Evolutionary conservation across 2,113 vertebrate genomes (phyloP).

Genomic region (Ophthalmolycus amberensis): DNA sequence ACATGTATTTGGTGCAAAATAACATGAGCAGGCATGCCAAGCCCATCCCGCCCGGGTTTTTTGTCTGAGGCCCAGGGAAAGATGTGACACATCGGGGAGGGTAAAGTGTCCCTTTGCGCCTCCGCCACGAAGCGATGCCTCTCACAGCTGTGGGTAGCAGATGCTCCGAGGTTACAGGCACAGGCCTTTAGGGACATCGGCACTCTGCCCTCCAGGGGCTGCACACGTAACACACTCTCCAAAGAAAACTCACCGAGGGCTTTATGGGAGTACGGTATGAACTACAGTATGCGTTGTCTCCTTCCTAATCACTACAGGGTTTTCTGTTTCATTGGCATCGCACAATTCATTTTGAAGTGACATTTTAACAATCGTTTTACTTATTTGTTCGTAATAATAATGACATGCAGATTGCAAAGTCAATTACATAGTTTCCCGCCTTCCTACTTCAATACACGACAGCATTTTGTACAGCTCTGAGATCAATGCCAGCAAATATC

Average conservation of each 20-base stretch:
- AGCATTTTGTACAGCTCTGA: neutral
- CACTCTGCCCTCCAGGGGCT: constrained; percentile 75
- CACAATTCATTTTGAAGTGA: constrained; percentile 17
- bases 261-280: neutral
- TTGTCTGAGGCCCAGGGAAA: constrained; percentile 69
- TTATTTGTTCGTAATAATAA: neutral
- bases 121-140: constrained; percentile 58
- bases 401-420: neutral
- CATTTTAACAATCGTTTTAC: neutral
- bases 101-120: constrained; percentile 72
- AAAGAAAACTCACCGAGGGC: constrained; percentile 51
- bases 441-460: neutral
- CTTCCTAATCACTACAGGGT: neutral
- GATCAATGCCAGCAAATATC: neutral
- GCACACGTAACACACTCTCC: constrained; percentile 58
- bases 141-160: constrained; percentile 81
- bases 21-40: constrained; percentile 69
- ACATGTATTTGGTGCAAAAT: constrained; percentile 71
- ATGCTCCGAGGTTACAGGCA: constrained; percentile 76
- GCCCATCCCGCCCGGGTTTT: constrained; percentile 63
- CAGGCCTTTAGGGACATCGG: constrained; percentile 70
- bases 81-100: constrained; percentile 71
- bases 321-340: neutral
- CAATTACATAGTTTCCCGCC: neutral
- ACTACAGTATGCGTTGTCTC: constrained; percentile 22